Evolutionary conservation across 2,113 vertebrate species (phyloP), one percentile per base, ranked within the genome.

Genomic region (Chaetodon auriga): DNA sequence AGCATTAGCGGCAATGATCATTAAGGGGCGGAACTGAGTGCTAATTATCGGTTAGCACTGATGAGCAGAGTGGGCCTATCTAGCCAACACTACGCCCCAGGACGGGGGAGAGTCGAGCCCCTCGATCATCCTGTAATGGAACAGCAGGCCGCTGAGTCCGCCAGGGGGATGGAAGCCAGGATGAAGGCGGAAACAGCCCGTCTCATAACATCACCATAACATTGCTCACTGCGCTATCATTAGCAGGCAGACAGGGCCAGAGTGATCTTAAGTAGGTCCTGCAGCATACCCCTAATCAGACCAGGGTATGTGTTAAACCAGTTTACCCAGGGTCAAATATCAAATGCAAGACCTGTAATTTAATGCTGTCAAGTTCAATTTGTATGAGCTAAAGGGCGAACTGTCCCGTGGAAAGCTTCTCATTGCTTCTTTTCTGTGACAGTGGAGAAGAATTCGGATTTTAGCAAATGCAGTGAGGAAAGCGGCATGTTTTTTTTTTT

Each of bases 1-100:
- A 94, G 90, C 88, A 92, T 94, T 94, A 94, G 90, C 87, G 25
- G 88, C 87, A 90, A 94, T 89, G 90, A 94, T 93, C 90, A 94
- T 95, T 95, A 95, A 93, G 91, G 92, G 92, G 91, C 86, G 92
- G 91, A 94, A 90, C 90, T 69, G 89, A 91, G 86, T 82, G 90
- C 90, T 94, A 93, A 93, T 94, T 93, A 95, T 88, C 78, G 85
- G 92, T 90, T 91, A 90, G 91, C 68, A 66, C 71, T 92, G 92
- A 95, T 92, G 93, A 93, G 93, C 85, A 83, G 86, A 93, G 92
- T 38, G 89, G 87, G 88, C 84, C 89, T 87, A 85, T 91, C 89
- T 75, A 77, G 83, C 88, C 86, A 75, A 88, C 87, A 23, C 84
- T 66, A 18, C 55, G 83, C 88, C 75, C 64, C 84, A 53, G 89